Evolutionary conservation across 2,113 vertebrate species (phyloP).

Genomic region (Apteryx mantelli): DNA sequence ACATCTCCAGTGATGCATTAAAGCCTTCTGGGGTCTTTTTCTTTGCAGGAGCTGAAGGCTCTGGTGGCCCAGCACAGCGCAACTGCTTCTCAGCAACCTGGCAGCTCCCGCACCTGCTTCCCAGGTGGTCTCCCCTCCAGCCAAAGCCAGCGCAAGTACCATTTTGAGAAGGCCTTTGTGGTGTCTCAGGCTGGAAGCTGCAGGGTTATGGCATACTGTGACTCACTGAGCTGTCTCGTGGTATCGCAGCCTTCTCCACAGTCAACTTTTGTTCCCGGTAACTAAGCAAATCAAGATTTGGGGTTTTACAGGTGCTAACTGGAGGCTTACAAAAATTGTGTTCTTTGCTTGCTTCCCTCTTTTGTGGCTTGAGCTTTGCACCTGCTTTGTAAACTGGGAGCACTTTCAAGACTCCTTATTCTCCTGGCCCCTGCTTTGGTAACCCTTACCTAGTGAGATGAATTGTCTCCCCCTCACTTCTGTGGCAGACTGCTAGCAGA

Average conservation of each 20-base stretch:
- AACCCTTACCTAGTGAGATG: neutral
- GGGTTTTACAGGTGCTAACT: neutral
- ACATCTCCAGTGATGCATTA: neutral
- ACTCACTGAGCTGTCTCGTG: constrained; percentile 86
- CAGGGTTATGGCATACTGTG: constrained; percentile 88
- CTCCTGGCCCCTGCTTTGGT: neutral
- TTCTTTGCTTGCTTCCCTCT: neutral
- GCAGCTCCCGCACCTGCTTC: constrained; percentile 11
- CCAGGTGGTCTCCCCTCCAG: constrained; percentile 64
- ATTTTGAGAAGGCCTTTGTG: constrained; percentile 84
- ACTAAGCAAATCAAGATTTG: neutral
- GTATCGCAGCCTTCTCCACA: constrained; percentile 93
- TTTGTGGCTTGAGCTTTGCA: neutral
- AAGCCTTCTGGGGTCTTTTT: neutral
- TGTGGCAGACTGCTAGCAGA: neutral
- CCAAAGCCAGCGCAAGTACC: constrained; percentile 81
- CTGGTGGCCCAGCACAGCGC: constrained; percentile 77
- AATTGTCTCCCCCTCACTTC: neutral
- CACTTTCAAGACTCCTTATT: fast-evolving
- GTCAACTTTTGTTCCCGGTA: constrained; percentile 89
- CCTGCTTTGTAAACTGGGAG: neutral
- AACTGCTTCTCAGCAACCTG: constrained; percentile 46
- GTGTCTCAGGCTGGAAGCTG: constrained; percentile 89
- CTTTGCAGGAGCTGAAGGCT: constrained; percentile 86
- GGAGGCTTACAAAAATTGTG: neutral